Base-by-base conservation (phyloP, 1,140 invertebrate species). In the Lepeophtheirus salmonis region DNA sequence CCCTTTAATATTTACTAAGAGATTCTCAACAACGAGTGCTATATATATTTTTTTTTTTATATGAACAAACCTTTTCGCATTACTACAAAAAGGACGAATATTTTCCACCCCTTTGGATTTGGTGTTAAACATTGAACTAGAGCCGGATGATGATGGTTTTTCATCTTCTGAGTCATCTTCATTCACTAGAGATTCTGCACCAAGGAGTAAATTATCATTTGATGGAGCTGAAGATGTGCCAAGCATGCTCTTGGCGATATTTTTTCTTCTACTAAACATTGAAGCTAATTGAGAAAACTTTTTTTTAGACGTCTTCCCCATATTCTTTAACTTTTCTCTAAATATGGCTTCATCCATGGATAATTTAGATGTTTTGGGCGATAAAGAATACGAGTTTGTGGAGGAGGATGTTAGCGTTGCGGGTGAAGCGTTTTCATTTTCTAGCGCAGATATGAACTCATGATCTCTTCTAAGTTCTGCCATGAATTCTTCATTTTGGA, bases 401-500 rank as follows among this genome's bases (percentile, higher is more conserved):
- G n/a, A n/a, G n/a, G n/a, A n/a, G 12, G 12, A 18, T 55, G 53
- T 30, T 14, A 3, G 3, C n/a, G 30, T 2, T 53, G 23, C 10
- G 3, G 16, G 12, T 13, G 18, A 20, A 6, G 55, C 41, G 26
- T 14, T 14, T 6, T 61, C 70, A 60, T 79, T 82, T 68, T 90
- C 84, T 50, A 92, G 72, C 2, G 85, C 84, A 30, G 80, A 82
- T 71, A 91, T 80, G 67, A 92, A 92, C 67, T 90, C 86, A 70
- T 88, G 80, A 70, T 92, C 89, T 76, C 82, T 82, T 62, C 86
- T 74, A 23, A 92, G 72, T 68, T 89, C 84, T 48, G 83, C 79
- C 79, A 92, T 83, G 67, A 92, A 92, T 72, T 92, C 88, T 70
- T 89, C 86, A 68, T 91, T 91, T 70, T 92, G 88, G 54, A 92